These are phyloP conservation scores for Hucho hucho DNA, from an alignment of 2,113 vertebrate genomes.

Conservation along the genomic window DNA sequence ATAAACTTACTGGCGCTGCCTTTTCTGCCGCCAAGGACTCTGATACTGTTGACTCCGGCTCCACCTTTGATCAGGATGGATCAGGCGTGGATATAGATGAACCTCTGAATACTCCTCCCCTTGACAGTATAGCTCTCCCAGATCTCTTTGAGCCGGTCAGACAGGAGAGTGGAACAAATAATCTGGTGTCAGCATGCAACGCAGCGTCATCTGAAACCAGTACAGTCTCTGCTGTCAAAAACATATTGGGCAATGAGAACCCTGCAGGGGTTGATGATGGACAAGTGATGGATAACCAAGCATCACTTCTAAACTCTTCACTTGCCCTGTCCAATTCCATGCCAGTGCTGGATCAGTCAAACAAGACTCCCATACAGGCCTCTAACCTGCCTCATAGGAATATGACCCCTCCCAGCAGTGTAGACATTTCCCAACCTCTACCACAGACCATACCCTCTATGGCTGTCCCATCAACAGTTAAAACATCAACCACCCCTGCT, in stretches of 20 bases:
- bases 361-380: not conserved
- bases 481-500: not conserved
- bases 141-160: slow-evolving; percentile 3
- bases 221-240: not conserved
- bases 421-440: not conserved
- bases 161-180: slow-evolving; percentile 15
- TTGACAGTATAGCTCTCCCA: slow-evolving; percentile 18
- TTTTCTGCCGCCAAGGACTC: slow-evolving; percentile 24
- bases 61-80: slow-evolving; percentile 2
- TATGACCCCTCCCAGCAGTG: slow-evolving; percentile 19
- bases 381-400: slow-evolving; percentile 15
- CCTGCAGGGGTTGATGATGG: not conserved
- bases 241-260: slow-evolving; percentile 11
- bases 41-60: slow-evolving; percentile 28
- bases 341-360: slow-evolving; percentile 27
- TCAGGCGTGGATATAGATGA: slow-evolving; percentile 63
- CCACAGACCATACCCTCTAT: slow-evolving; percentile 10
- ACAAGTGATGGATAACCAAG: not conserved
- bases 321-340: slow-evolving; percentile 6
- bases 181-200: not conserved
- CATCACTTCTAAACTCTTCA: not conserved
- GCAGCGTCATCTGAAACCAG: not conserved
- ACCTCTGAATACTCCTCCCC: slow-evolving; percentile 30
- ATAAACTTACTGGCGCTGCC: slow-evolving; percentile 11
- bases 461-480: not conserved